phyloP scores from a whole-genome alignment of 2,888 invertebrate genomes.

The Drosophila neutralis region DNA sequence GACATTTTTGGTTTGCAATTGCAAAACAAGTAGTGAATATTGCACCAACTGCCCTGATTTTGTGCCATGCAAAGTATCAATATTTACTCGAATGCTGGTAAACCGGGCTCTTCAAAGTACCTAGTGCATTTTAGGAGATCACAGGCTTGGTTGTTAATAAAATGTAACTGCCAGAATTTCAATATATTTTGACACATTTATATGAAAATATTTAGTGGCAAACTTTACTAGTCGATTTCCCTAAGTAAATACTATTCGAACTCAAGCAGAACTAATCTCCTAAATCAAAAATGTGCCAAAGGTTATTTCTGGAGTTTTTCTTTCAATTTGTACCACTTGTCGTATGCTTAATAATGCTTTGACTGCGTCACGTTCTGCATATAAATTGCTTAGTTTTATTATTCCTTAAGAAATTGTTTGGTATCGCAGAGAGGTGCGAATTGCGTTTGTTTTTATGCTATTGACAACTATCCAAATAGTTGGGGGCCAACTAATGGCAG shows the following conservation, averaged over 20 bases:
- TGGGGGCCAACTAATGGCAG: constrained; percentile 44
- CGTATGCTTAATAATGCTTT: constrained; percentile 56
- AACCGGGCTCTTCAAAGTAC: neutral
- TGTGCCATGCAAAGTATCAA: constrained; percentile 2
- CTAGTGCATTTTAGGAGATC: neutral
- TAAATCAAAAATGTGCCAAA: constrained; percentile 24
- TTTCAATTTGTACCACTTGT: constrained; percentile 48
- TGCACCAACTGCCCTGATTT: constrained; percentile 25
- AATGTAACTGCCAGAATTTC: neutral
- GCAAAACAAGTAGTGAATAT: constrained; percentile 28
- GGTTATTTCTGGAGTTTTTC: neutral
- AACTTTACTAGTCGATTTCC: neutral
- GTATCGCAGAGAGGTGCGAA: constrained; percentile 65
- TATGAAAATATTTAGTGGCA: neutral
- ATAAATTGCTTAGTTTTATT: constrained; percentile 82
- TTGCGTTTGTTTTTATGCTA: constrained; percentile 76
- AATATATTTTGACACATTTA: neutral
- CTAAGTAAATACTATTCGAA: neutral
- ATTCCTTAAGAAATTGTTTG: constrained; percentile 37
- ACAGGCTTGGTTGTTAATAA: neutral
- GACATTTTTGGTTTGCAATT: constrained; percentile 32
- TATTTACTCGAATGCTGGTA: constrained; percentile 10
- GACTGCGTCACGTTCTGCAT: constrained; percentile 74
- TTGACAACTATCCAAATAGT: constrained; percentile 79
- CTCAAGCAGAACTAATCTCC: constrained; percentile 9